Percentiles rank a stretch among this genome's conserved stretches.
These are phyloP conservation scores for Thomomys bottae DNA, from an alignment of 2,113 vertebrate species.

Conservation along the genomic window DNA sequence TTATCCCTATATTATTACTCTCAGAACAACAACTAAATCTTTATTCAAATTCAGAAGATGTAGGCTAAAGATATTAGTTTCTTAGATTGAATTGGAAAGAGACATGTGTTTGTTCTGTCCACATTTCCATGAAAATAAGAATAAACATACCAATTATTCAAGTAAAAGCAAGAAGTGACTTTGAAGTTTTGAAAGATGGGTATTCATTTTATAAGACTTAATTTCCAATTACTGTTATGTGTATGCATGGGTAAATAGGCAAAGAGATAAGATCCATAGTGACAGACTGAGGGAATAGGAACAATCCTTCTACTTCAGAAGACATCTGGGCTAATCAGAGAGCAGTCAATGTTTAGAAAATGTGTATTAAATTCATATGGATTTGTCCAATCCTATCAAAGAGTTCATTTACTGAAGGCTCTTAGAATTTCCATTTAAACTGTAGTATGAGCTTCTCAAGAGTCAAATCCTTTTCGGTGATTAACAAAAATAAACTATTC, in stretches of 20 bases:
- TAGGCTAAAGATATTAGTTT: not conserved
- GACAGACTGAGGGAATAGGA: not conserved
- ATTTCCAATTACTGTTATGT: constrained; percentile 14
- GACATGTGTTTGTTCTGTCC: constrained; percentile 44
- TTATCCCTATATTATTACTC: not conserved
- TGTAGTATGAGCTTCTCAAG: not conserved
- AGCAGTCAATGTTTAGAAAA: constrained; percentile 40
- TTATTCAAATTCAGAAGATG: constrained; percentile 46
- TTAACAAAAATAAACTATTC: not conserved
- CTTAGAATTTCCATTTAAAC: constrained; percentile 29
- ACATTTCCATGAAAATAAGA: constrained; percentile 38
- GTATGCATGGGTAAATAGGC: constrained; percentile 7
- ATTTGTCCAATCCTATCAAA: not conserved
- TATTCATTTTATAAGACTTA: constrained; percentile 63
- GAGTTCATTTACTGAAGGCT: not conserved
- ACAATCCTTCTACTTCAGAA: constrained; percentile 26
- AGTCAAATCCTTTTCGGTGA: not conserved
- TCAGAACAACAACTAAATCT: constrained; percentile 50
- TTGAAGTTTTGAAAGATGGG: constrained; percentile 46
- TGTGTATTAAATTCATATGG: not conserved
- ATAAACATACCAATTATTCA: constrained; percentile 30
- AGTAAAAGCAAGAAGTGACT: constrained; percentile 39
- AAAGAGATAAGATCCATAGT: not conserved
- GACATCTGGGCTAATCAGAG: constrained; percentile 47
- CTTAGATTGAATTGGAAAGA: not conserved